Evolutionary conservation across 2,113 vertebrate genomes (phyloP), one percentile per base, ranked within the genome.

Genomic region (Dissostichus mawsoni): DNA sequence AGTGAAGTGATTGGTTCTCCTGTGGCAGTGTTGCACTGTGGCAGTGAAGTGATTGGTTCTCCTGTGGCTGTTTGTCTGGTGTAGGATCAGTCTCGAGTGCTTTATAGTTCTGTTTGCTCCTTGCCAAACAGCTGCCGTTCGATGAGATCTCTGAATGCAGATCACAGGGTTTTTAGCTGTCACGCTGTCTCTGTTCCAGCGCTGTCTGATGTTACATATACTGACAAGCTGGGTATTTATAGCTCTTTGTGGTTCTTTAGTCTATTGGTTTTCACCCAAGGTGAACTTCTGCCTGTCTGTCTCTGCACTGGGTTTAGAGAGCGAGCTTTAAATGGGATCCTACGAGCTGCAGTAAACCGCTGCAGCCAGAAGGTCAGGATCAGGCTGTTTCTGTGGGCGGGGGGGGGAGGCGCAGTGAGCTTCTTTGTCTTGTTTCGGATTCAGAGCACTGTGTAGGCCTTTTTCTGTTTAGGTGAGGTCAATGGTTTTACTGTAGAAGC

Each of bases 201-300:
- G 82, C 78, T 55, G 78, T 82, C 80, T 87, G 90, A 91, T 86
- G 90, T 83, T 82, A 70, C 82, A 88, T 84, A 87, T 87, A 80
- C 90, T 84, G 91, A 89, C 85, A 91, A 80, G 77, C 51, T 8
- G 73, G 58, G 75, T 92, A 92, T 93, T 92, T 92, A 90, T 93
- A 92, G 89, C 79, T 61, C 70, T 78, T 90, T 89, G 82, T 84
- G 78, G 50, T 69, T 89, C 76, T 87, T 87, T 70, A 80, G 85
- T 88, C 71, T 87, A 67, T 81, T 76, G 68, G 69, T 83, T 86
- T 51, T 91, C 66, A 91, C 89, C 81, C 79, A 81, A 87, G 84
- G 89, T 90, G 77, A 90, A 87, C 86, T 81, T 81, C 72, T 41
- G 63, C 47, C 68, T 0, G 59, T 63, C 71, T 56, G 52, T 65